Conservation (phyloP, 2,113 vertebrate species). For the Myanophis thanlyinensis region DNA sequence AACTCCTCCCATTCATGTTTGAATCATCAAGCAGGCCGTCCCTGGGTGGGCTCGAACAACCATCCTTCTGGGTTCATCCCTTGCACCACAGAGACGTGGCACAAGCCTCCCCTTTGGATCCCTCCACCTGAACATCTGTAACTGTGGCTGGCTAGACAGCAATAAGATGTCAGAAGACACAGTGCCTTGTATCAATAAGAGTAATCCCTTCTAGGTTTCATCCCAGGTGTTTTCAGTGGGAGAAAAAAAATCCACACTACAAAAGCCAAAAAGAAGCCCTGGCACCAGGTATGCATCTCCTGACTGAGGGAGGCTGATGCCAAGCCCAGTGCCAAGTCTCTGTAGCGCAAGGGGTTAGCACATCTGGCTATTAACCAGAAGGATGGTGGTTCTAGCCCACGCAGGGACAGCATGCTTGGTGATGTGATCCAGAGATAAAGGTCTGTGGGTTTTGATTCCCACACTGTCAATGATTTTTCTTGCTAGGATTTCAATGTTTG, state of each 20-base stretch:
- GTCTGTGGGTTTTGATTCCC: background rate
- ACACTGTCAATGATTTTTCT: background rate
- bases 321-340: background rate
- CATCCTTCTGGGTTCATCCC: background rate
- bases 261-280: background rate
- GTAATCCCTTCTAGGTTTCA: too few species aligned
- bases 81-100: background rate
- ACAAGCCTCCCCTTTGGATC: accelerated
- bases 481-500: background rate
- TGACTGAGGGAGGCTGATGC: background rate
- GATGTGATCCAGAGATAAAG: background rate
- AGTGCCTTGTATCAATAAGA: background rate
- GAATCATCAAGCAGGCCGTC: background rate
- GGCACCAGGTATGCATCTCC: background rate
- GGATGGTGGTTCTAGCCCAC: background rate
- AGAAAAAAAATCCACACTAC: background rate
- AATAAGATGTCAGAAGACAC: background rate
- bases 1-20: background rate
- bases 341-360: background rate
- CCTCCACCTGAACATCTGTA: background rate
- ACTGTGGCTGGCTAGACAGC: background rate
- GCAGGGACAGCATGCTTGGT: background rate
- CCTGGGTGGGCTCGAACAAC: background rate
- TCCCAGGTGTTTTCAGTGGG: background rate
- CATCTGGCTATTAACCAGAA: background rate